These are phyloP conservation scores for Symphodus melops DNA, from an alignment of 2,113 vertebrate genomes.

Conservation along the genomic window DNA sequence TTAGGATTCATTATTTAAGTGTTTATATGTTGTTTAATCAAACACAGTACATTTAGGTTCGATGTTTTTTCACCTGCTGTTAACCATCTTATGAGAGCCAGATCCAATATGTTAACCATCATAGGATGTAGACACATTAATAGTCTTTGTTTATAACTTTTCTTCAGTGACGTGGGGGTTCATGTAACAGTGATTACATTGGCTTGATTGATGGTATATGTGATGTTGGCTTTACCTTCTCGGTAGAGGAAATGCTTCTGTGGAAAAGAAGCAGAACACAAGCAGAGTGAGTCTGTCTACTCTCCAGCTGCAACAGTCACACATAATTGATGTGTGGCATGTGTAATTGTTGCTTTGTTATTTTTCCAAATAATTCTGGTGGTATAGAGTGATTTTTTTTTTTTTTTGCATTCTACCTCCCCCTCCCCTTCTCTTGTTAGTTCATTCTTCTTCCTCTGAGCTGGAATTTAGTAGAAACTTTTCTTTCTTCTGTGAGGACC, in stretches of 20 bases:
- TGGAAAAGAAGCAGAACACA: constrained; percentile 57
- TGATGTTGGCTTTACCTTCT: constrained; percentile 29
- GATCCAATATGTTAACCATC: constrained; percentile 37
- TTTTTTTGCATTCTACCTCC: constrained; percentile 32
- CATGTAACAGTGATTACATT: constrained; percentile 62
- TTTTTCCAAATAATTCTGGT: constrained; percentile 67
- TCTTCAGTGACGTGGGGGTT: constrained; percentile 32
- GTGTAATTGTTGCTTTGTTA: constrained; percentile 74
- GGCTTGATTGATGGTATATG: constrained; percentile 59
- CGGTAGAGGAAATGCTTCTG: constrained; percentile 47
- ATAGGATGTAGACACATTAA: constrained; percentile 39
- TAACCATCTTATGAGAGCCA: constrained; percentile 46
- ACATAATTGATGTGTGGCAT: constrained; percentile 68
- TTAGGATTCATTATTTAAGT: background rate
- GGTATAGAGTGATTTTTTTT: constrained; percentile 26
- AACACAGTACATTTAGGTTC: background rate
- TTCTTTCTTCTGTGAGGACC: constrained; percentile 34
- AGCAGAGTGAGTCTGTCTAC: constrained; percentile 30
- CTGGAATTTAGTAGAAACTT: constrained; percentile 54
- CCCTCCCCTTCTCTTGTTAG: background rate
- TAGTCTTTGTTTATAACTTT: constrained; percentile 59
- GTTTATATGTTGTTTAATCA: background rate
- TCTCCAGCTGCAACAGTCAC: constrained; percentile 60
- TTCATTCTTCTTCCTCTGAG: constrained; percentile 3
- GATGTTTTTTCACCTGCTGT: background rate